Evolutionary conservation across 2,113 vertebrate species (phyloP), one percentile per base, ranked within the genome.

Genomic region (Oxyura jamaicensis): DNA sequence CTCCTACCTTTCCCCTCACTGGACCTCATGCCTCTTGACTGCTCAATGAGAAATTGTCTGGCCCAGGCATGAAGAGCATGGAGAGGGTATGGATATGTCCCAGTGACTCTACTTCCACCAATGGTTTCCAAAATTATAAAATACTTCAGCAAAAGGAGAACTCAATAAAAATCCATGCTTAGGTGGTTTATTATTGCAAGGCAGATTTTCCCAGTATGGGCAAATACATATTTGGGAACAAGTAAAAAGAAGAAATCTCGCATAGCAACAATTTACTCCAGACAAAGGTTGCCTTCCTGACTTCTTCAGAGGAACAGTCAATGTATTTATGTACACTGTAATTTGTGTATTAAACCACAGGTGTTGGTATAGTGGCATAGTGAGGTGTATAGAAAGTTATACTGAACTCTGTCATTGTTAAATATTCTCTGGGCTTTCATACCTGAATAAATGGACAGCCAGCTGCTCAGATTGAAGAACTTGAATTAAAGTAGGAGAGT

Each of bases 391-490:
- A 72, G 62, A 86, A 77, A 69, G 14, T 50, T 76, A 2, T 60
- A 21, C 26, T 74, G 46, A 88, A 56, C 44, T 76, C 62, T 29
- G 59, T 60, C 56, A 33, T 93, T 80, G 80, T 65, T 91, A 83
- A 68, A 4, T 84, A 56, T 1, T 4, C 62, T 76, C 53, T 88
- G 60, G 29, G 33, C 62, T 93, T 78, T 89, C 77, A 56, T 69
- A 60, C 50, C 50, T 74, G 46, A 80, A 74, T 82, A 66, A 88
- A 83, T 76, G 77, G 41, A 56, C 91, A 86, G 58, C 56, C 31
- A 86, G 35, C 58, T 94, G 44, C 79, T 91, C 73, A 80, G 35
- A 65, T 62, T 76, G 74, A 75, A 91, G 62, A 56, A 67, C 16
- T 94, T 68, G 33, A 48, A 56, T 89, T 87, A 74, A 82, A 68